phyloP scores from a whole-genome alignment of 2,797 vertebrate genomes.

The Pseudotriccus pelzelni region DNA sequence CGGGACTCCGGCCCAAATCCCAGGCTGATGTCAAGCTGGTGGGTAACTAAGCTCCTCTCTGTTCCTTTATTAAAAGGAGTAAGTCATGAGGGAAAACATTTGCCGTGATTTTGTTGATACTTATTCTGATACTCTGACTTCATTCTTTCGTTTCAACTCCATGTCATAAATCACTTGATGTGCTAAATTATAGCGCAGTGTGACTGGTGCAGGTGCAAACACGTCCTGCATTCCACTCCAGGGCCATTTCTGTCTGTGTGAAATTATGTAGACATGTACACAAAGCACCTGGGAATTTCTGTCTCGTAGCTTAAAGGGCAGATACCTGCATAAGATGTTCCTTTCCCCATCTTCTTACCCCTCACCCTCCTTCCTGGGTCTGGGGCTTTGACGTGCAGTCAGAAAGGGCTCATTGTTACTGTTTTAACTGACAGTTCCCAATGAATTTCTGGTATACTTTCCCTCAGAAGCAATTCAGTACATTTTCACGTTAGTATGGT shows the following conservation, averaged over 20 bases:
- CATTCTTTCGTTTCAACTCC: conserved; percentile 14
- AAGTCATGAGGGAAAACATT: not conserved
- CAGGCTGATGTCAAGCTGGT: not conserved
- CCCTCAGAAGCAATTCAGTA: not conserved
- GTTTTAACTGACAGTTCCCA: not conserved
- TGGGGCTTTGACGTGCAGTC: not conserved
- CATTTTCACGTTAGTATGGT: not conserved
- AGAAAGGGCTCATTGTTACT: not conserved
- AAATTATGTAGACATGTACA: conserved; percentile 30
- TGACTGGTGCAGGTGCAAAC: conserved; percentile 30
- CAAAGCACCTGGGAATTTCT: conserved; percentile 57
- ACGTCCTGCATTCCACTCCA: conserved; percentile 36
- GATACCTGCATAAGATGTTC: not conserved
- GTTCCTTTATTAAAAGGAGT: not conserved
- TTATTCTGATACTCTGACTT: conserved; percentile 30
- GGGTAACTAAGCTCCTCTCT: not conserved
- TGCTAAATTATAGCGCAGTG: conserved; percentile 5
- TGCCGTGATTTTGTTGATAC: not conserved
- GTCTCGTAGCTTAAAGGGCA: conserved; percentile 12
- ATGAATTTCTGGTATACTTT: not conserved
- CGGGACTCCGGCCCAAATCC: not conserved
- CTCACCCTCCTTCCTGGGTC: not conserved
- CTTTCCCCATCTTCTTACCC: not conserved
- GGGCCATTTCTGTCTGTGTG: conserved; percentile 44
- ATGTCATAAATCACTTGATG: conserved; percentile 23